Percentiles rank a stretch among this genome's conserved stretches.
Evolutionary conservation across 2,113 vertebrate species (phyloP).

Genomic region (Ictalurus furcatus): DNA sequence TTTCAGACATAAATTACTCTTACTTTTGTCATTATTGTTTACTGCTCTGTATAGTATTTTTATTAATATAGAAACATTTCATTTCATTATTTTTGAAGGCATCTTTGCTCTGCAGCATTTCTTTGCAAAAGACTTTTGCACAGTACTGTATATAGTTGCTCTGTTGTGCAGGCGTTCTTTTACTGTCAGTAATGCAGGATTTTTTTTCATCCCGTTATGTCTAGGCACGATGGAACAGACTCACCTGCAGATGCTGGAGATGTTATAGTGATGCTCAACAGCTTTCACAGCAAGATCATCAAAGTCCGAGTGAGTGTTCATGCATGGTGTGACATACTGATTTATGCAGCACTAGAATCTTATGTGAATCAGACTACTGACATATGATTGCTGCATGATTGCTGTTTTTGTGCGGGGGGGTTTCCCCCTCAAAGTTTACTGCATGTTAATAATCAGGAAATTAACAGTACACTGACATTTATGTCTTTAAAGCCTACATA

Average conservation of each 20-base stretch:
- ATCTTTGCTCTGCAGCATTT: no score
- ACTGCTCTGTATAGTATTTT: no score
- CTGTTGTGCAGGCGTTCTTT: not conserved
- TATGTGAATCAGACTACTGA: not conserved
- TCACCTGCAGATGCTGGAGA: slow-evolving; percentile 76
- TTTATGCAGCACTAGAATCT: not conserved
- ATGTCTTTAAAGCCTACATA: not conserved
- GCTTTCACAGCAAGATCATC: slow-evolving; percentile 94
- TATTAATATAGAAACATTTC: no score
- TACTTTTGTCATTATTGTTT: no score
- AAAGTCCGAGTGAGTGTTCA: slow-evolving; percentile 84
- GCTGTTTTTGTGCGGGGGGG: not conserved
- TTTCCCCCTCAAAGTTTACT: not conserved
- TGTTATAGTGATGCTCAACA: slow-evolving; percentile 84
- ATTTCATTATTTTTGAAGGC: no score
- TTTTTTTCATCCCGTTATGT: slow-evolving; percentile 18
- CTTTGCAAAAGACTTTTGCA: no score
- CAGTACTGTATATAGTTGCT: not conserved
- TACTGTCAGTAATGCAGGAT: not conserved
- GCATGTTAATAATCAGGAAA: not conserved
- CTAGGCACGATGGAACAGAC: slow-evolving; percentile 89
- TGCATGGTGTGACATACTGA: not conserved
- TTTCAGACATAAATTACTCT: no score
- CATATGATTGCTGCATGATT: not conserved
- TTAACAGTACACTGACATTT: not conserved